Percentiles rank a stretch among this genome's conserved stretches.
phyloP scores from a whole-genome alignment of 2,888 invertebrate genomes.

The Melieria omissa region DNA sequence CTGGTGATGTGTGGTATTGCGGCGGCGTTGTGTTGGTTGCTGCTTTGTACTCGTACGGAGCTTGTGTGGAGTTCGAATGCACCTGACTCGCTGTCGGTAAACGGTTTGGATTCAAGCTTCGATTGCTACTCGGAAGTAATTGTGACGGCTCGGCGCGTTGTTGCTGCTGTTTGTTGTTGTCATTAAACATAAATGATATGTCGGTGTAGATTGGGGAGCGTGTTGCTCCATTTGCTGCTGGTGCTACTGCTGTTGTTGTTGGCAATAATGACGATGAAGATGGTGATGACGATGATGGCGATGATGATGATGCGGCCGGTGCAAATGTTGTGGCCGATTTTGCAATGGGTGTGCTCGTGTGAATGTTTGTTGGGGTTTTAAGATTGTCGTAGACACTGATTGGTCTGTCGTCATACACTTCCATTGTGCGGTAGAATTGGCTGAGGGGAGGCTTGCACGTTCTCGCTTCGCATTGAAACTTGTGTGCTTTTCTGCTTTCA shows the following conservation, averaged over 20 bases:
- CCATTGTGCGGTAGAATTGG: slow-evolving; percentile 47
- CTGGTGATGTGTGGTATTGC: slow-evolving; percentile 29
- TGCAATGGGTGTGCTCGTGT: slow-evolving; percentile 49
- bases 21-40: slow-evolving; percentile 22
- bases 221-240: slow-evolving; percentile 45
- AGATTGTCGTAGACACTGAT: slow-evolving; percentile 66
- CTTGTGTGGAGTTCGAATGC: background rate
- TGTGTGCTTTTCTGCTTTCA: background rate
- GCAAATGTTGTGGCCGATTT: slow-evolving; percentile 18
- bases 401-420: slow-evolving; percentile 58
- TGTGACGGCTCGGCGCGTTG: slow-evolving; percentile 2
- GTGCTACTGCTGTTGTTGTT: slow-evolving; percentile 29
- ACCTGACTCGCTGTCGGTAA: slow-evolving; percentile 18
- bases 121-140: slow-evolving; percentile 42
- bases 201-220: slow-evolving; percentile 49
- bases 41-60: background rate
- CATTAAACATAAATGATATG: slow-evolving; percentile 49
- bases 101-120: slow-evolving; percentile 40
- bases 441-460: background rate
- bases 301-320: slow-evolving; percentile 37
- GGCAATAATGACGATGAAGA: slow-evolving; percentile 38
- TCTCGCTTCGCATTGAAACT: slow-evolving; percentile 5
- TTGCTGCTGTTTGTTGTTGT: slow-evolving; percentile 37
- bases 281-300: slow-evolving; percentile 42
- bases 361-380: slow-evolving; percentile 45